Evolutionary conservation across 2,113 vertebrate species (phyloP), one percentile per base, ranked within the genome.

Genomic region (Cottus gobio): DNA sequence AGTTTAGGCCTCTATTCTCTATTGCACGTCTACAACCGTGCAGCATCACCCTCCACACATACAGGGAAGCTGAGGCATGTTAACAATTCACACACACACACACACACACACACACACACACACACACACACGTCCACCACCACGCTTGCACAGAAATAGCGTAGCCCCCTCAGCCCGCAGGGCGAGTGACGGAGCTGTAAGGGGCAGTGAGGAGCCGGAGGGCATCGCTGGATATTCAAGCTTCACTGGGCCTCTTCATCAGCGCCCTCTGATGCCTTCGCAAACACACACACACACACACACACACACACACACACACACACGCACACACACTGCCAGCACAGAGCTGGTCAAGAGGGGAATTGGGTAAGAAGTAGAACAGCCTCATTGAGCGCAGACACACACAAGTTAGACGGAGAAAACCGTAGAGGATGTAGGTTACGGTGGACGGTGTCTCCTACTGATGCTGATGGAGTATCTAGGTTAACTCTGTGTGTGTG

Each of bases 231-330:
- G 82, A 76, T 85, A 68, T 89, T 92, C 85, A 90, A 85, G 91
- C 89, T 88, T 89, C 90, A 89, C 77, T 89, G 74, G 91, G 73
- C 83, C 89, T 86, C 89, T 84, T 90, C 88, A 87, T 86, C 88
- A 86, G 69, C 68, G 79, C 79, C 84, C 88, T 87, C 76, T 86
- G 87, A 92, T 79, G 90, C 85, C 72, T 87, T 68, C 65, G 71
- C 60, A 36, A 18, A 62, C 58, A 36, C 56, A 34, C 30, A 60
- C 57, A 60, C 57, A 60, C 57, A 60, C 57, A 61, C 9, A 61
- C 18, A 36, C 57, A 36, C 30, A 61, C 58, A 18, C 57, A 15
- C 56, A 31, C 56, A 30, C 56, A 58, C 56, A 58, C 56, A 58
- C 26, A 58, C 56, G 75, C 64, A 52, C 73, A 85, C 75, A 84